Evolutionary conservation across 1,140 invertebrate genomes (phyloP), one percentile per base, ranked within the genome.

Genomic region (Elymnias hypermnestra): DNA sequence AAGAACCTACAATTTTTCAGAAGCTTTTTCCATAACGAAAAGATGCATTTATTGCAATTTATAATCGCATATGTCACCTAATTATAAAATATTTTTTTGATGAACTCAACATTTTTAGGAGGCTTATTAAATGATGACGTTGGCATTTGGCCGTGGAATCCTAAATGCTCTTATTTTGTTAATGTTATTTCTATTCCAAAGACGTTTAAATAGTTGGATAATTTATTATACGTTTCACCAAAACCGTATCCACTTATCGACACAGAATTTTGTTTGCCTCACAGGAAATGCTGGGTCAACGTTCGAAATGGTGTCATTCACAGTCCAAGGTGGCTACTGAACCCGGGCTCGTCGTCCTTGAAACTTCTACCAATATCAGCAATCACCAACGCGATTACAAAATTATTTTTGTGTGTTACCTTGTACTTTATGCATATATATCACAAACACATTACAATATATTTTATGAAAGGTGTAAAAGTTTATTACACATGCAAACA

Each of bases 281-380:
- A 63, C 75, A 82, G 77, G 75, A 82, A 84, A 63, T 57, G 62
- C 54, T 57, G 72, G 78, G 81, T 84, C 78, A 83, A 81, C 54
- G 78, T 43, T 67, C 81, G 60, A 70, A 76, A 72, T 83, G 71
- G 70, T 84, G 78, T 81, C 78, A 58, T 79, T 81, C 76, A 81
- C 81, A 60, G 76, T 65, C 61, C 63, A 74, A 74, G 69, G 69
- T 73, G 73, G 70, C 71, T 76, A 75, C 81, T 70, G 72, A 84
- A 83, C 72, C 58, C 64, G 57, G 56, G 60, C 70, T 48, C 58
- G 75, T 51, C 60, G 81, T 79, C 81, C 77, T 84, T 84, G 81
- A 75, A 72, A 64, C 53, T 50, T 58, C 67, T 66, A 67, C 72
- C 61, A 60, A 82, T 79, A 68, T 78, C 40, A 68, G 62, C 72